Conservation (phyloP, 2,888 invertebrate species). For the Melipona bicolor region DNA sequence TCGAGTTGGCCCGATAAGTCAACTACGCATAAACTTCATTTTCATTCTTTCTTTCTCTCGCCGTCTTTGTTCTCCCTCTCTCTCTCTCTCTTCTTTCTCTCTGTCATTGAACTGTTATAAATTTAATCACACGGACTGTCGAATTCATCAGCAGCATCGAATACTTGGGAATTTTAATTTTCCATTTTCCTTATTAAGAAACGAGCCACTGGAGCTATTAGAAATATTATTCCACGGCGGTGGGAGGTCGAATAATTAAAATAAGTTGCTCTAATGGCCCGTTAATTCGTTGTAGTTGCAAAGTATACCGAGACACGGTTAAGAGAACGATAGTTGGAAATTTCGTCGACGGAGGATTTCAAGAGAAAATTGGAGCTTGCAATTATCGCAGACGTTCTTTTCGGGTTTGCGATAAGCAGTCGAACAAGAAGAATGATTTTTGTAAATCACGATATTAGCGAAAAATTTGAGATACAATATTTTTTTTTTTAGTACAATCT, state of each 20-base stretch:
- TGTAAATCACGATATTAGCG: too few relatives aligned
- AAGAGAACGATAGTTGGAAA: background rate
- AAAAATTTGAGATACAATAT: too few relatives aligned
- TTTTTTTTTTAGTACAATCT: too few relatives aligned
- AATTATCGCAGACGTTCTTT: background rate
- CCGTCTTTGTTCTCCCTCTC: background rate
- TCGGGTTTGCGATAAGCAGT: background rate
- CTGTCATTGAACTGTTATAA: background rate
- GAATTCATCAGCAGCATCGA: background rate
- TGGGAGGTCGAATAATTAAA: background rate
- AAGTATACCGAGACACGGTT: background rate
- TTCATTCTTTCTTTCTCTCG: conserved; percentile 2
- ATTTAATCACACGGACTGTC: conserved; percentile 18
- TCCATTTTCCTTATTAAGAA: background rate
- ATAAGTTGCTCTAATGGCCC: background rate
- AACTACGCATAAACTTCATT: conserved; percentile 51
- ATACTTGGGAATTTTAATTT: background rate
- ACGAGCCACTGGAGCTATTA: background rate
- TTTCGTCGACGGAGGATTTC: background rate
- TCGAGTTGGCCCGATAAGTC: conserved; percentile 51
- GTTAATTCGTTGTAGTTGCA: background rate
- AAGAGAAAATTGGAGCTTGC: background rate
- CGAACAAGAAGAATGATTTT: too few relatives aligned
- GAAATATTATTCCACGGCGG: background rate
- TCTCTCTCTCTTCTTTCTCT: background rate